Conservation (phyloP, 2,113 vertebrate species). For the Anthoscopus minutus region DNA sequence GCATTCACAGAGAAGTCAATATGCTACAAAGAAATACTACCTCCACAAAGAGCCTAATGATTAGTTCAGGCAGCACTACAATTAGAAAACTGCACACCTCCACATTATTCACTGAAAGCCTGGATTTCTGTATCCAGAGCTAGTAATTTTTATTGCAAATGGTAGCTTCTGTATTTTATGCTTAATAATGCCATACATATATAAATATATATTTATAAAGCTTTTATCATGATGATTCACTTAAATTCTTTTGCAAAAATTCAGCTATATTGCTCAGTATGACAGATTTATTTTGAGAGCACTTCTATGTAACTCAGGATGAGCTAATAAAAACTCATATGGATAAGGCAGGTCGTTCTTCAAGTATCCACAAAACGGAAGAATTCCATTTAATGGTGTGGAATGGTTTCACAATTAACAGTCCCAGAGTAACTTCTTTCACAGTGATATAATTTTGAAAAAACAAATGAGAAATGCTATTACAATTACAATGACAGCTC, state of each 20-base stretch:
- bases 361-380: not conserved
- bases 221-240: not conserved
- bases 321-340: not conserved
- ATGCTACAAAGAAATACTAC: not conserved
- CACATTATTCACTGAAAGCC: not conserved
- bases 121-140: not conserved
- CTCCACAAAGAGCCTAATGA: not conserved
- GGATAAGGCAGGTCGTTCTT: not conserved
- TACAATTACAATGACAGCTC: not conserved
- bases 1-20: not conserved
- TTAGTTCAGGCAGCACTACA: not conserved
- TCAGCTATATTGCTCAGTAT: not conserved
- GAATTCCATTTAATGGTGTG: not conserved
- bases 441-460: not conserved
- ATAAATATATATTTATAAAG: not conserved
- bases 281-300: not conserved
- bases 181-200: not conserved
- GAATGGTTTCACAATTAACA: not conserved
- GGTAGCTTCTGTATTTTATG: not conserved
- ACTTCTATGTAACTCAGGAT: not conserved
- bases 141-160: not conserved
- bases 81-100: not conserved
- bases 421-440: not conserved
- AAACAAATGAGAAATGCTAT: not conserved
- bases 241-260: not conserved